Conservation (phyloP, 2,113 vertebrate genomes). For the Rhinolophus sinicus region DNA sequence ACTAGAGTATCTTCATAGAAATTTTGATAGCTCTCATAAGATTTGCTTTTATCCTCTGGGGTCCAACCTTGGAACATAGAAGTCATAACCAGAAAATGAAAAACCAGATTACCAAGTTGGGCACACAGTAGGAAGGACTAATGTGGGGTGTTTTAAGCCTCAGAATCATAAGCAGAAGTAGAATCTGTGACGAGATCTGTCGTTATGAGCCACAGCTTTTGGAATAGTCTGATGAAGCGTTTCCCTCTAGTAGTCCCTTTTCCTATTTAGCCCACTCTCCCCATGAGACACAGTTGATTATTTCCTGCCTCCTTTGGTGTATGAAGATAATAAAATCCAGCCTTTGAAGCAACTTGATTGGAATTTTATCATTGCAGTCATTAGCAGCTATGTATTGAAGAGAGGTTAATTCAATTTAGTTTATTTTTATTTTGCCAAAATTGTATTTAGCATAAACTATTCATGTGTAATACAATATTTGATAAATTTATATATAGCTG, state of each 20-base stretch:
- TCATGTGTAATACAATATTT: neutral
- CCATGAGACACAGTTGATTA: neutral
- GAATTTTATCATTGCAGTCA: neutral
- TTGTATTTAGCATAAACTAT: slow-evolving; percentile 1
- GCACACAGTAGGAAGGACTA: neutral
- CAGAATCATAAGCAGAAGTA: neutral
- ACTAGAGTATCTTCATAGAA: neutral
- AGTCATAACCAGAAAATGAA: slow-evolving; percentile 15
- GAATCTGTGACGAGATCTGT: neutral
- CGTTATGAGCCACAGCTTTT: neutral
- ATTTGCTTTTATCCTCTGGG: neutral
- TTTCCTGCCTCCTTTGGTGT: neutral
- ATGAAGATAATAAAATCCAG: neutral
- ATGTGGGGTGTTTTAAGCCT: neutral
- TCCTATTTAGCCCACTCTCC: neutral
- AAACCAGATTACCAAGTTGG: neutral
- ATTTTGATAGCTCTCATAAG: neutral
- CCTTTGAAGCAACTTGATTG: neutral
- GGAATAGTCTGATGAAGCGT: neutral
- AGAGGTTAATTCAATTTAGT: neutral
- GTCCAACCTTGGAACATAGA: neutral
- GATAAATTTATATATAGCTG: neutral
- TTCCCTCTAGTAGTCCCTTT: neutral
- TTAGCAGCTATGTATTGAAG: neutral
- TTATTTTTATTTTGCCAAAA: slow-evolving; percentile 7